Percentiles rank a stretch among this genome's conserved stretches.
These are phyloP conservation scores for Rhagonycha fulva DNA, from an alignment of 2,888 invertebrate species.

Conservation along the genomic window DNA sequence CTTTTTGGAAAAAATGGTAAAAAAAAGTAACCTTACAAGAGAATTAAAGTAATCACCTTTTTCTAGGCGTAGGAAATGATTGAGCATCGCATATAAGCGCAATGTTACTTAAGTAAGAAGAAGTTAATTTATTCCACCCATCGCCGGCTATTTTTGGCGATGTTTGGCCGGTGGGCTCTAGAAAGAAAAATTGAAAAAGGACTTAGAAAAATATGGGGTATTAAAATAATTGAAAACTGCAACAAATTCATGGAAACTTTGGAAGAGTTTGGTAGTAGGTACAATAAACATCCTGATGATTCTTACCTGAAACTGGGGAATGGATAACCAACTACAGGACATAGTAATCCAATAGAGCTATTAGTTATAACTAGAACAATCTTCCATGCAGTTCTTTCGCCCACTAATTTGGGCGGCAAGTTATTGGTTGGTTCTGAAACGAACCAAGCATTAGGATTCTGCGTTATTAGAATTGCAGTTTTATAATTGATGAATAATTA, in stretches of 20 bases:
- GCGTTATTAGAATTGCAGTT: constrained; percentile 19
- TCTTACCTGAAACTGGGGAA: constrained; percentile 75
- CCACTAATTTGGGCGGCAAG: constrained; percentile 55
- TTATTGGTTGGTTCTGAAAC: constrained; percentile 58
- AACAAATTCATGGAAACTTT: neutral
- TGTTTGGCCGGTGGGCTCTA: constrained; percentile 61
- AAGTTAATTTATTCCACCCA: constrained; percentile 60
- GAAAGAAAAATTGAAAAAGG: neutral
- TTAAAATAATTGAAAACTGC: neutral
- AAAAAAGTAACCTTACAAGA: neutral
- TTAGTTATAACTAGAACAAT: constrained; percentile 61
- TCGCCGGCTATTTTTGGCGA: constrained; percentile 58
- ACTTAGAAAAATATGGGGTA: neutral
- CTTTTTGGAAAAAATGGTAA: neutral
- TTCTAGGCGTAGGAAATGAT: constrained; percentile 60
- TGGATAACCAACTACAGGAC: constrained; percentile 72
- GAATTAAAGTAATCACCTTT: constrained; percentile 51
- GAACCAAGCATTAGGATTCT: constrained; percentile 48
- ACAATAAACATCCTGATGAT: constrained; percentile 5
- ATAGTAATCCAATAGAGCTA: constrained; percentile 65
- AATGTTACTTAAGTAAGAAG: constrained; percentile 38
- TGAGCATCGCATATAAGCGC: constrained; percentile 61
- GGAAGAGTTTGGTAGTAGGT: neutral
- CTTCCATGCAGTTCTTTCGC: constrained; percentile 61
- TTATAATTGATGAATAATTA: neutral